Evolutionary conservation across 2,113 vertebrate species (phyloP), one percentile per base, ranked within the genome.

Genomic region (Sisor rabdophorus): DNA sequence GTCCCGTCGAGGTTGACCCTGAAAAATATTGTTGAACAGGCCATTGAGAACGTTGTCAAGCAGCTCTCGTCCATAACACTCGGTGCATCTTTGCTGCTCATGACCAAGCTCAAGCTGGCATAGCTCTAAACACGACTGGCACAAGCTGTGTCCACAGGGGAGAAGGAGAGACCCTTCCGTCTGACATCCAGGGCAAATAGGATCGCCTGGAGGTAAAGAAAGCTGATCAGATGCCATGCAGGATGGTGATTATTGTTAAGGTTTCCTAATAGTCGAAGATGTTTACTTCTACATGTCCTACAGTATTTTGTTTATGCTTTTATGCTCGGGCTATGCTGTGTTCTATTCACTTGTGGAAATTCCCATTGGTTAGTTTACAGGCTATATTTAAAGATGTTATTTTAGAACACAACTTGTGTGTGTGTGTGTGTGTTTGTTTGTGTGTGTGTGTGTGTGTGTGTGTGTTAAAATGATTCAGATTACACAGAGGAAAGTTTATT

Each of bases 101-200:
- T 68, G 53, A 13, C 85, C 85, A 56, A 86, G 65, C 82, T 85
- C 87, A 1, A 48, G 55, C 77, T 71, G 82, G 53, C 85, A 84
- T 52, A 85, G 65, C 53, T 72, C 16, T 15, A 85, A 71, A 48
- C 87, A 88, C n/a, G 68, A 28, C 26, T 58, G 58, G 22, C 87
- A 88, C 53, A 88, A 80, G 17, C 79, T 60, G 82, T 87, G 87
- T 30, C 87, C 87, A 26, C 87, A 88, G 50, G 87, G 77, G 15
- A 88, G 77, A 2, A 77, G 54, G 32, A 75, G 58, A 1, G 84
- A 67, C 3, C 78, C 83, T 16, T 55, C 58, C 0, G 30, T 44
- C 81, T 80, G 82, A 58, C 87, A 88, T 20, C 80, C 87, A 0
- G 85, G 83, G 65, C 87, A 88, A 54, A 71, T 28, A n/a, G 78